Conservation (phyloP, 2,888 invertebrate species). For the Zelleria hepariella region DNA sequence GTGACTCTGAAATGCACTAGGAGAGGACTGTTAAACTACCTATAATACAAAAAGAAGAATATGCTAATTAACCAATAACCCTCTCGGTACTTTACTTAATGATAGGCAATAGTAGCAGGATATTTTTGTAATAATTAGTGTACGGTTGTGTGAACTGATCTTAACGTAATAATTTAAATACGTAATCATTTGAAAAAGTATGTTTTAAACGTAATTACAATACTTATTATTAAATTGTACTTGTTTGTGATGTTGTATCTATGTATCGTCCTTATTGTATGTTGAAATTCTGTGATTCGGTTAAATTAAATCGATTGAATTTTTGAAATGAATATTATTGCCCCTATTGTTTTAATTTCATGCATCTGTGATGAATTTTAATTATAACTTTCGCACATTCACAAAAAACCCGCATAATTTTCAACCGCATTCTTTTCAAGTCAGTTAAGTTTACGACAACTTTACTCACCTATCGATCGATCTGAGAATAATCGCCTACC, state of each 20-base stretch:
- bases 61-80: too few relatives aligned
- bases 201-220: neutral
- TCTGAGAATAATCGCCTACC: neutral
- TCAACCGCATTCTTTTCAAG: neutral
- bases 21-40: too few relatives aligned
- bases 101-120: neutral
- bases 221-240: neutral
- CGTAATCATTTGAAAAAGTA: neutral
- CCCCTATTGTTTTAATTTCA: too few relatives aligned
- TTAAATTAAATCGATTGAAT: conserved; percentile 1
- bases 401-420: neutral
- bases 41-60: too few relatives aligned
- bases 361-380: too few relatives aligned
- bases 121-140: conserved; percentile 2
- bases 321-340: too few relatives aligned
- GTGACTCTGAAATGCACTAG: too few relatives aligned
- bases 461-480: neutral
- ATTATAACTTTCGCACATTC: neutral
- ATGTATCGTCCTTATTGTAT: neutral
- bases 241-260: neutral
- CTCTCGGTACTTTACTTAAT: neutral
- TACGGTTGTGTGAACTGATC: neutral
- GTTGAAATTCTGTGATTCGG: neutral
- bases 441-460: neutral
- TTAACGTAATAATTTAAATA: neutral